These are phyloP conservation scores for Zaprionus inermis DNA, from an alignment of 1,140 invertebrate genomes.

Conservation along the genomic window DNA sequence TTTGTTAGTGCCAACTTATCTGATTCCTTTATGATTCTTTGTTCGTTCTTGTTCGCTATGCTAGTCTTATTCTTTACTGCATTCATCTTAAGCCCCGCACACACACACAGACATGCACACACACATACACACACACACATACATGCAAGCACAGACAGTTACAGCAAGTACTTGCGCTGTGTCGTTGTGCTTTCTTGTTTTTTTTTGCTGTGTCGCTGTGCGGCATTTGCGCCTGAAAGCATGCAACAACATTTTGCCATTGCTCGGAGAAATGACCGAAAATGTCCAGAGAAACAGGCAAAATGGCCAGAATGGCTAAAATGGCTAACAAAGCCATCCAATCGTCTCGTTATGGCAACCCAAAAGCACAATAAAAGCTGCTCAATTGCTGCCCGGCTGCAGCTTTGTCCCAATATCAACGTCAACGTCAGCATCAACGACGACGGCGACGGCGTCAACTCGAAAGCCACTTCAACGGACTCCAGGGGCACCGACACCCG, in stretches of 20 bases:
- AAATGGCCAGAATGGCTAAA: constrained; percentile 27
- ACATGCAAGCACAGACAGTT: constrained; percentile 3
- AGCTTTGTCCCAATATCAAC: constrained; percentile 28
- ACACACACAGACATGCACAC: constrained; percentile 8
- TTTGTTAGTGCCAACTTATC: constrained; percentile 6
- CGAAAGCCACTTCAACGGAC: constrained; percentile 32
- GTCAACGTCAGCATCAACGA: constrained; percentile 29
- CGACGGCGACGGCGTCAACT: constrained; percentile 34
- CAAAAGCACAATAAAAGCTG: constrained; percentile 51
- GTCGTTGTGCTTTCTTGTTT: not conserved
- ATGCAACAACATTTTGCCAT: constrained; percentile 26
- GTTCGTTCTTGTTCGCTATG: constrained; percentile 3
- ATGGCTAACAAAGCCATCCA: constrained; percentile 38
- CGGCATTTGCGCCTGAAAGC: constrained; percentile 23
- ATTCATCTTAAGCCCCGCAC: constrained; percentile 3
- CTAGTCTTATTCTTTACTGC: not conserved
- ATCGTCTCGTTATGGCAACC: constrained; percentile 36
- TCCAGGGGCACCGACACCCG: not conserved
- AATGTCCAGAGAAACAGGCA: constrained; percentile 14
- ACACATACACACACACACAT: constrained; percentile 8
- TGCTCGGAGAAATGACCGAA: constrained; percentile 2
- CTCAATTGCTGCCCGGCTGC: constrained; percentile 34
- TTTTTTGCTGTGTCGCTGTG: constrained; percentile 1
- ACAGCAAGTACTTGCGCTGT: not conserved
- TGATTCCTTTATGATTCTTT: constrained; percentile 6